A percentile compares a stretch with the other conserved stretches of the same genome.
These are phyloP conservation scores for crab-eating macaque (Macaca fascicularis) DNA, from an alignment of 2,113 vertebrate genomes.

Conservation along the genomic window T2T-MFA8v1.1 NC_088378.1:69022501-69023000, in stretches of 20 bases:
- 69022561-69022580: background rate
- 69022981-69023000: background rate
- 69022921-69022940: background rate
- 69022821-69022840: constrained; percentile 20
- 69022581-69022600: background rate
- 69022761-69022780: background rate
- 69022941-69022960: background rate
- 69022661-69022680: background rate
- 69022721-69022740: background rate
- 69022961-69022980: background rate
- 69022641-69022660: background rate
- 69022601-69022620: background rate
- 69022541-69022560: background rate
- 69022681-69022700: background rate
- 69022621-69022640: too few relatives aligned
- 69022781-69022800: background rate
- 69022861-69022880: background rate
- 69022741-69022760: background rate
- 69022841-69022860: background rate
- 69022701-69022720: background rate
- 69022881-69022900: constrained; percentile 23
- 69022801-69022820: background rate
- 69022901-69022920: background rate
- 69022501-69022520: background rate
- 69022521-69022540: background rate